Conservation (phyloP, 2,888 invertebrate genomes). For the Nomada ferruginata region DNA sequence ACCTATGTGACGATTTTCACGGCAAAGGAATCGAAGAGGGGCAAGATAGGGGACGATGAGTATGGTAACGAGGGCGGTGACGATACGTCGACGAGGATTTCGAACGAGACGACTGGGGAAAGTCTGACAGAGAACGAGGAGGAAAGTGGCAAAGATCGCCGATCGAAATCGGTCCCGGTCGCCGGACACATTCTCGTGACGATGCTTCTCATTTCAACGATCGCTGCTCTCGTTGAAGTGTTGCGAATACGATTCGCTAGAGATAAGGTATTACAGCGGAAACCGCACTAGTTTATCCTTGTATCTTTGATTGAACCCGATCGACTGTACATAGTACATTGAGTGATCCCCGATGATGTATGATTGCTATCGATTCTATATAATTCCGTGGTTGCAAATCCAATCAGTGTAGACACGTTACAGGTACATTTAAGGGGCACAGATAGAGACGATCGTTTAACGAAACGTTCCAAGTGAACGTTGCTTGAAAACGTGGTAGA, state of each 20-base stretch:
- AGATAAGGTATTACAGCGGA: slow-evolving; percentile 74
- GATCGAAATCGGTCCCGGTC: slow-evolving; percentile 74
- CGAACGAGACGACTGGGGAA: slow-evolving; percentile 52
- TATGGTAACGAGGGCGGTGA: neutral
- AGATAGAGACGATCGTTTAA: slow-evolving; percentile 22
- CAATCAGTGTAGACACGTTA: slow-evolving; percentile 52
- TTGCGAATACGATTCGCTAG: slow-evolving; percentile 76
- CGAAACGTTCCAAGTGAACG: slow-evolving; percentile 9
- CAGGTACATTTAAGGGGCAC: slow-evolving; percentile 25
- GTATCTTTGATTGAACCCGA: slow-evolving; percentile 17
- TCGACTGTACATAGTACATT: neutral
- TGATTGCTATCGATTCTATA: slow-evolving; percentile 7
- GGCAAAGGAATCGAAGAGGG: slow-evolving; percentile 7
- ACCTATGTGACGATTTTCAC: slow-evolving; percentile 53
- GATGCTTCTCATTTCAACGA: slow-evolving; percentile 78
- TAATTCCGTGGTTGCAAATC: slow-evolving; percentile 45
- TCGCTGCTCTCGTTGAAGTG: slow-evolving; percentile 79
- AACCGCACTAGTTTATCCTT: slow-evolving; percentile 39
- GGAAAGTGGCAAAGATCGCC: slow-evolving; percentile 53
- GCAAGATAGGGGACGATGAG: neutral
- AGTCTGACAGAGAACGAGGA: slow-evolving; percentile 47
- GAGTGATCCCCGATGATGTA: neutral
- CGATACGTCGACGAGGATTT: slow-evolving; percentile 27
- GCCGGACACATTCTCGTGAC: slow-evolving; percentile 78
- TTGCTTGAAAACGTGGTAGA: slow-evolving; percentile 2